Evolutionary conservation across 1,140 invertebrate species (phyloP).

Genomic region (Fopius arisanus): DNA sequence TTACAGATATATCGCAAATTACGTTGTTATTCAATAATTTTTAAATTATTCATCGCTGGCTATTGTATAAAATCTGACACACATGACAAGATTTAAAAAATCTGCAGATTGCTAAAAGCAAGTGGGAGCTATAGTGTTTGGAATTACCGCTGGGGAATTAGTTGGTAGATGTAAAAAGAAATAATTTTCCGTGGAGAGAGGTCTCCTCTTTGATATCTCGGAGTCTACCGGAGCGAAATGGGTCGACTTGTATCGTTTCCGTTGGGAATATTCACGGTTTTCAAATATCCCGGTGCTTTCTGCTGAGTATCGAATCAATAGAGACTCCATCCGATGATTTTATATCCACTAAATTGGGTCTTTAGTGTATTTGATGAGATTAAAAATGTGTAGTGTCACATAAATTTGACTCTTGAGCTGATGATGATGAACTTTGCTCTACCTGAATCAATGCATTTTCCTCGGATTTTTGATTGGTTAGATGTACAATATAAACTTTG

Average conservation of each 20-base stretch:
- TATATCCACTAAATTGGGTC: background rate
- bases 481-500: constrained; percentile 9
- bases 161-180: background rate
- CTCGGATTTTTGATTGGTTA: background rate
- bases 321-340: background rate
- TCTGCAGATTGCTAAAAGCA: no score
- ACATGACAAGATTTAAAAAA: no score
- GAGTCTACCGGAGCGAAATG: background rate
- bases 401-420: background rate
- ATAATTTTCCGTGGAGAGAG: background rate
- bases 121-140: background rate
- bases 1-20: no score
- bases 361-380: background rate
- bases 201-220: constrained; percentile 1
- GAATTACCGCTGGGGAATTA: background rate
- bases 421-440: background rate
- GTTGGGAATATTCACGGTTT: background rate
- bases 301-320: background rate
- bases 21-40: no score
- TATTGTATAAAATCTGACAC: no score
- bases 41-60: no score
- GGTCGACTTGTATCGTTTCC: background rate
- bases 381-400: background rate
- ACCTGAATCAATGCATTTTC: background rate
- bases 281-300: background rate